Conservation (phyloP, 2,888 invertebrate genomes). For the Macroteleia sp. region DNA sequence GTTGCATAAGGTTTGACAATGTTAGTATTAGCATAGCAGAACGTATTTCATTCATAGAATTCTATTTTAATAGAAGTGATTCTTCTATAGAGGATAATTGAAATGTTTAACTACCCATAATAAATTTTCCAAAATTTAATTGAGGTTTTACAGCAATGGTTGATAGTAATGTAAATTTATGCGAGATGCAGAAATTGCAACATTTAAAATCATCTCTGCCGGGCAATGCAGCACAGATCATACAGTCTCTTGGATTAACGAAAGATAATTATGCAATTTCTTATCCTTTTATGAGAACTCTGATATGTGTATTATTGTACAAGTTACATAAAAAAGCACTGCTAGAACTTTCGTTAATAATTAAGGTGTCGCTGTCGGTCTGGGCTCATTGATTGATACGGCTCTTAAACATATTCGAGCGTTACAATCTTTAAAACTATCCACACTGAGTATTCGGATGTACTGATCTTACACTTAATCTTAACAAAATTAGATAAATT, state of each 20-base stretch:
- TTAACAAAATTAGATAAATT: constrained; percentile 17
- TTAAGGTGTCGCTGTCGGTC: constrained; percentile 21
- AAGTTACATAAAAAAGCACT: constrained; percentile 27
- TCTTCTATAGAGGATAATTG: no score
- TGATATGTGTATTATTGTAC: constrained; percentile 23
- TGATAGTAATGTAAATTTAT: constrained; percentile 39
- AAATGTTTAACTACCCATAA: neutral
- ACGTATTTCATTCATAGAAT: no score
- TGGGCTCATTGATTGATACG: constrained; percentile 5
- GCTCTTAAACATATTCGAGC: constrained; percentile 29
- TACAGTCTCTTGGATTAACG: constrained; percentile 29
- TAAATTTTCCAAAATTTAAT: constrained; percentile 3
- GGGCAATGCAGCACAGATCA: constrained; percentile 24
- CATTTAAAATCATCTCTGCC: constrained; percentile 22
- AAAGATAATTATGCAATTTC: constrained; percentile 31
- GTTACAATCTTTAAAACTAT: constrained; percentile 15
- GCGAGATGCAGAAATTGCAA: constrained; percentile 43
- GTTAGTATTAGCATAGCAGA: no score
- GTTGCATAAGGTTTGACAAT: no score
- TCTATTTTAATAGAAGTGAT: no score
- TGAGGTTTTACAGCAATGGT: constrained; percentile 47
- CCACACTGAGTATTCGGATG: constrained; percentile 7
- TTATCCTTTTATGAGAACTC: constrained; percentile 8
- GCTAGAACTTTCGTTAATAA: constrained; percentile 17
- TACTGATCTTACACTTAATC: constrained; percentile 14